Evolutionary conservation across 1,140 invertebrate species (phyloP), one percentile per base, ranked within the genome.

Genomic region (Saxidomus purpurata): DNA sequence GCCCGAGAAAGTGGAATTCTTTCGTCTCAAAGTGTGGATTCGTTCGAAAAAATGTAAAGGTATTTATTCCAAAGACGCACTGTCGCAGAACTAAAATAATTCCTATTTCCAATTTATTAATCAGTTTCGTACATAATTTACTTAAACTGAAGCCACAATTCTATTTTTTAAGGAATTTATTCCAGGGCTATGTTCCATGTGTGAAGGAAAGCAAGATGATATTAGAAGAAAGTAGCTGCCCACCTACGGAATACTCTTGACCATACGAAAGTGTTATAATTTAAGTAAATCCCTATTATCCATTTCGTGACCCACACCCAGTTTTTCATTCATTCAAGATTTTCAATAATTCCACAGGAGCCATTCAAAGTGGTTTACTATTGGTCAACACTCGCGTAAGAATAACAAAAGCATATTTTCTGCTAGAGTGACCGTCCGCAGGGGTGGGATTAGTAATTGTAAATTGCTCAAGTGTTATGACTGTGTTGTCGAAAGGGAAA

Each of bases 381-480:
- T 36, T 71, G 67, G 67, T 71, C 67, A 71, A 71, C 34, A 71
- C 1, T 3, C 36, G 17, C 36, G 67, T 40, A 71, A 36, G 67
- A 71, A 71, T 71, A 71, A 71, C 67, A 71, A 71, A 71, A 17
- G 67, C 36, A 71, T 19, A 71, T 71, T 36, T 71, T 71, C 67
- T 71, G 17, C 67, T 71, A 38, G 67, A 71, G 34, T 71, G 67
- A 36, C 34, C 22, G 31, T 3, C 67, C 67, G 67, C 67, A 40
- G 67, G 67, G 67, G 34, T 71, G 34, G 1, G 31, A 71, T 71
- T 71, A 38, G 59, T 22, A 19, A 38, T 71, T 19, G 67, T 71
- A 38, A 38, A 63, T 22, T 38, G 4, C 25, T 71, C 36, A 71
- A 71, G 34, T 71, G 17, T 71, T 71, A 71, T 71, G 15, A 71